These are phyloP conservation scores for Anguilla anguilla DNA, from an alignment of 2,797 vertebrate species.

Conservation along the genomic window DNA sequence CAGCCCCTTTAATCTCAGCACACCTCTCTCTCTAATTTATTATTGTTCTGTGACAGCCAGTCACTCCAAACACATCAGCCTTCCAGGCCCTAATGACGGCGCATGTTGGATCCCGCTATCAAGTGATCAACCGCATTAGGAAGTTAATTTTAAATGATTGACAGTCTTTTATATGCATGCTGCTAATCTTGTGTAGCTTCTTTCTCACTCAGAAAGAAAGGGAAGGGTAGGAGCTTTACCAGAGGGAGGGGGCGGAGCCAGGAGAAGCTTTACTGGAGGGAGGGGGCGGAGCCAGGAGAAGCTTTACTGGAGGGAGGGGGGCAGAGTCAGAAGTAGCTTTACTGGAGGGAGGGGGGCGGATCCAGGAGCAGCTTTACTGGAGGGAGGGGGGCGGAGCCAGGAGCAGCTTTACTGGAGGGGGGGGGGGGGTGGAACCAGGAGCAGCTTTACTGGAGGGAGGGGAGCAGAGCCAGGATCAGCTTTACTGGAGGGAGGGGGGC, in stretches of 20 bases:
- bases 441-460: too few relatives aligned
- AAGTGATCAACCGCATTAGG: slow-evolving; percentile 63
- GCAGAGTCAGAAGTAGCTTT: too few relatives aligned
- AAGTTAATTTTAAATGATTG: slow-evolving; percentile 79
- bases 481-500: too few relatives aligned
- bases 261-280: slow-evolving; percentile 16
- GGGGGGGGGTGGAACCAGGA: too few relatives aligned
- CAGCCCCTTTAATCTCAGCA: slow-evolving; percentile 41
- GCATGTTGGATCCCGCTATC: slow-evolving; percentile 61
- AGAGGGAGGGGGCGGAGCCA: slow-evolving; percentile 26
- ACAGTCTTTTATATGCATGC: slow-evolving; percentile 72
- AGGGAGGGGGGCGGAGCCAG: too few relatives aligned
- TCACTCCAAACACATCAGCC: slow-evolving; percentile 40
- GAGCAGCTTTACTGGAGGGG: too few relatives aligned
- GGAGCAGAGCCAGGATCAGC: too few relatives aligned
- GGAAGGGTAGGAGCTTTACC: slow-evolving; percentile 23
- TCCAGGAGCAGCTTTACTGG: too few relatives aligned
- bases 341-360: too few relatives aligned
- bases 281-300: neutral
- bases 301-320: too few relatives aligned
- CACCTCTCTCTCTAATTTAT: slow-evolving; percentile 48
- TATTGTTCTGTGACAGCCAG: slow-evolving; percentile 46
- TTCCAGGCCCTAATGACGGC: slow-evolving; percentile 58
- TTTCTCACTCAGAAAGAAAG: slow-evolving; percentile 50
- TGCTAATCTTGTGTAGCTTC: slow-evolving; percentile 66